Evolutionary conservation across 2,113 vertebrate species (phyloP).

Genomic region (Chrysochloris asiatica): DNA sequence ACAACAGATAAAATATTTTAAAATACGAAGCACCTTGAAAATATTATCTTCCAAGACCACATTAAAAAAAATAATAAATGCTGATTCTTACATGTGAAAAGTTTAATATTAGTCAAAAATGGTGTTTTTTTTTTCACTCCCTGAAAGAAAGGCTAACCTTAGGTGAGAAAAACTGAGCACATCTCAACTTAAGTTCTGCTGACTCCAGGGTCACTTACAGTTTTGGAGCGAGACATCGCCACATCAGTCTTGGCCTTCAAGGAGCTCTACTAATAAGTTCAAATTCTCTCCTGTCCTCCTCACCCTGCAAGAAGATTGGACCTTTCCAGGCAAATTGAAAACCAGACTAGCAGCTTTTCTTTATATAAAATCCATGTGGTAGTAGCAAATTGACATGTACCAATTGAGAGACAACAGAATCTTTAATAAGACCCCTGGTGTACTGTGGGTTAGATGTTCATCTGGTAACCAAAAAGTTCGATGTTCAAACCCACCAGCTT

Average conservation of each 20-base stretch:
- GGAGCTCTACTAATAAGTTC: neutral
- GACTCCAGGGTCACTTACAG: neutral
- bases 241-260: neutral
- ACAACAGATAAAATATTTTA: conserved; percentile 56
- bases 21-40: conserved; percentile 37
- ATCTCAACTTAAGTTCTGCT: neutral
- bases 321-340: neutral
- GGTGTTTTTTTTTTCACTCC: no score
- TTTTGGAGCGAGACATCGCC: neutral
- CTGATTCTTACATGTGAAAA: conserved; percentile 5
- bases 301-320: neutral
- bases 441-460: no score
- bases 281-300: neutral
- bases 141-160: neutral
- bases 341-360: neutral
- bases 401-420: neutral
- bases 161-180: neutral
- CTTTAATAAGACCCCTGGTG: no score
- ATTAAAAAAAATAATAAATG: neutral
- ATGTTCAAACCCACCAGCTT: no score
- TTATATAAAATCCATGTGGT: neutral
- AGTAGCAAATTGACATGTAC: neutral
- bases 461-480: no score
- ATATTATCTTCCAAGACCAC: neutral
- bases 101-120: neutral